Evolutionary conservation across 2,113 vertebrate genomes (phyloP), one percentile per base, ranked within the genome.

Genomic region (Malurus elegans): DNA sequence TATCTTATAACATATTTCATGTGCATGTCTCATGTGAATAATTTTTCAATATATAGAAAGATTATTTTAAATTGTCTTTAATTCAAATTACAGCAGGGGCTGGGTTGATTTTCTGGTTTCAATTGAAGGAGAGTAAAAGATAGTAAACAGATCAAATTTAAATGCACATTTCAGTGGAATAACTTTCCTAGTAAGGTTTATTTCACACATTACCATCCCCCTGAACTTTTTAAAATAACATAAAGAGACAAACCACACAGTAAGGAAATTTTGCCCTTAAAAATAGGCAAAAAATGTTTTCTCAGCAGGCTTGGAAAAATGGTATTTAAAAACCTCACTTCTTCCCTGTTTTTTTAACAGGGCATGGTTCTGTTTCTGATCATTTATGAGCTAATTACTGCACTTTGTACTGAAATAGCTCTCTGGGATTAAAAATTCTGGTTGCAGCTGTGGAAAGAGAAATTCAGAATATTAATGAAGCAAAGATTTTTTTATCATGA

Each of bases 381-480:
- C 26, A 67, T 94, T 94, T 97, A 84, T 91, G 79, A 91, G 76
- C 75, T 95, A 97, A 97, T 97, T 96, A 86, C 76, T 84, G 61
- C 48, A 84, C 72, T 97, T 96, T 80, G 82, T 96, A 91, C 86
- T 71, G 86, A 94, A 97, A 97, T 95, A 95, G 83, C 88, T 88
- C 75, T 80, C 72, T 80, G 88, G 62, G 91, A 94, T 94, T 94
- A 94, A 93, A 95, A 88, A 74, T 86, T 95, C 88, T 92, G 11
- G 70, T 91, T 93, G 92, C 96, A 95, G 96, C 92, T 96, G 95
- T 91, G 86, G 79, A 88, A 94, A 86, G 86, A 89, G 88, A 80
- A 95, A 91, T 89, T 62, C 79, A 89, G 94, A 96, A 97, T 96
- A 93, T 88, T 93, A 96, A 95, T 92, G 91, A 94, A 95, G 79